phyloP scores from a whole-genome alignment of 2,797 vertebrate genomes.

The Geotrypetes seraphini region DNA sequence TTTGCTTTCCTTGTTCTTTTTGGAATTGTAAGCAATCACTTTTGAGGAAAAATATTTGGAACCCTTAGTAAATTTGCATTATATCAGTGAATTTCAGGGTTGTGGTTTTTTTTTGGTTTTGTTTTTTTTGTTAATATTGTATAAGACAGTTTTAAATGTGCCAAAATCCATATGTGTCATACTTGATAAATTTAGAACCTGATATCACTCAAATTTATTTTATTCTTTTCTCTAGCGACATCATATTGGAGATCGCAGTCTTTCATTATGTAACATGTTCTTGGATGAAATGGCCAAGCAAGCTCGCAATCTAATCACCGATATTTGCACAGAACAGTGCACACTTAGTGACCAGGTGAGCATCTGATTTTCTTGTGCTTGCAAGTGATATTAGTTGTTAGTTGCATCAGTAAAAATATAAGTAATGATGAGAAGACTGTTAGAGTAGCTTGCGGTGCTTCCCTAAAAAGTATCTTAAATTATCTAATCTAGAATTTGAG shows the following conservation, averaged over 20 bases:
- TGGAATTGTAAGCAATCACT: no score
- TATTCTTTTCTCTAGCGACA: conserved; percentile 67
- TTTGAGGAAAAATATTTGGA: no score
- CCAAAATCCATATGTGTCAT: no score
- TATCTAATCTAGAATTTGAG: no score
- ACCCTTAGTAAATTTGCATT: no score
- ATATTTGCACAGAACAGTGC: conserved; percentile 97
- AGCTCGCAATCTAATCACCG: conserved; percentile 93
- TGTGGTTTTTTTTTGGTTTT: no score
- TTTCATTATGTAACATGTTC: conserved; percentile 98
- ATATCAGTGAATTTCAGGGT: no score
- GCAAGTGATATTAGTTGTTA: background rate
- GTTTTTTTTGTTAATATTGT: no score
- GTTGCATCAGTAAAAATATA: background rate
- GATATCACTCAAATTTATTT: background rate
- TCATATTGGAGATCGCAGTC: conserved; percentile 96
- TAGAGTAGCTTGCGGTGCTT: background rate
- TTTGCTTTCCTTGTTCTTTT: no score
- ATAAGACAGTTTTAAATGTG: no score
- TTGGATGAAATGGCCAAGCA: conserved; percentile 98
- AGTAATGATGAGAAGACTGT: background rate
- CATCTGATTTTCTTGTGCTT: conserved; percentile 3
- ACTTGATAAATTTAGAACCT: no score
- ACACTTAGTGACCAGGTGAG: conserved; percentile 92
- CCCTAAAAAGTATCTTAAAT: no score